Evolutionary conservation across 1,140 invertebrate genomes (phyloP), one percentile per base, ranked within the genome.

Genomic region (Diprion similis): DNA sequence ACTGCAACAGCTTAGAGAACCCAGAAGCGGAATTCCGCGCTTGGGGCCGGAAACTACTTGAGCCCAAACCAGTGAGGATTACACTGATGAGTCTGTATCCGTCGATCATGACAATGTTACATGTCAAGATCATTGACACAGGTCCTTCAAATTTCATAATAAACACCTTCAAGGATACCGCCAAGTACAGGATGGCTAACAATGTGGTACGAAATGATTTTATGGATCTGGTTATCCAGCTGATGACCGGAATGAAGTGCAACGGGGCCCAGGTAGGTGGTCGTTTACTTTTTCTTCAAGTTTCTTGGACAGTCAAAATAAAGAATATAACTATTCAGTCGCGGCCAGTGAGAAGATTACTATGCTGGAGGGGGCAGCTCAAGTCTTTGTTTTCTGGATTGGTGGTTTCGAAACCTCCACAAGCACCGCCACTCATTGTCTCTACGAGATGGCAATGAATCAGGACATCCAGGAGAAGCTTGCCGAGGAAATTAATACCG

Each of bases 1-100:
- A 90, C 1, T 86, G 87, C 17, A 88, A 92, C 70, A 88, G 89
- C 37, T 78, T 91, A 4, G 80, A 85, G 6, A 86, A 92, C 46
- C 82, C 82, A 19, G 76, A 84, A n/a, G 68, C 72, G 15, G 76
- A 78, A 18, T 79, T 85, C 47, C 71, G 80, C 37, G 69, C 76
- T 48, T 75, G 78, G 47, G 75, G 80, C n/a, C 76, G 73, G 73
- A 70, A 70, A 64, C 73, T 78, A 19, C 79, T 82, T 66, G 78
- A 81, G 10, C 79, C 80, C 78, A 77, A 79, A 89, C 15, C 87
- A 86, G 0, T 82, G 13, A 47, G 19, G 19, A 75, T 68, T 46
- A 24, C 71, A 0, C 6, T 83, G 45, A 69, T 10, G 72, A 15
- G 78, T 73, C 1, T 46, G 74, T 69, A 15, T 19, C 17, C 66